A percentile compares a stretch with the other conserved stretches of the same genome.
These are phyloP conservation scores for Leptoteleia sp. DNA, from an alignment of 1,140 invertebrate genomes.

Conservation along the genomic window DNA sequence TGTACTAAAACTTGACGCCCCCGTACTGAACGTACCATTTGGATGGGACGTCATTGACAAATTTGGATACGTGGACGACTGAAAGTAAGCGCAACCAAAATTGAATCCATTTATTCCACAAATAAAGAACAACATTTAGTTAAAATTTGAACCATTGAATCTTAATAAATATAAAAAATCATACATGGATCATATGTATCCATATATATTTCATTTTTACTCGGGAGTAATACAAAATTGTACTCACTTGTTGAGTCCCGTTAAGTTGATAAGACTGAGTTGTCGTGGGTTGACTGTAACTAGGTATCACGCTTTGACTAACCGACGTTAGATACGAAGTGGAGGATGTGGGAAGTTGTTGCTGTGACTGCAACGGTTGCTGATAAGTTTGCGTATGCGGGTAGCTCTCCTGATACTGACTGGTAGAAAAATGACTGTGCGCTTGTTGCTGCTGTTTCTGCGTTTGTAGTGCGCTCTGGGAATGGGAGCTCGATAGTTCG, in stretches of 20 bases:
- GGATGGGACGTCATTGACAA: conserved; percentile 77
- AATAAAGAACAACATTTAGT: too few relatives aligned
- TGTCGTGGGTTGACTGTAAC: conserved; percentile 75
- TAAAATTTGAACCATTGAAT: too few relatives aligned
- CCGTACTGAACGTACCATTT: conserved; percentile 76
- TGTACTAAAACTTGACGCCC: conserved; percentile 71
- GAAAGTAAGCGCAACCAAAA: conserved; percentile 9
- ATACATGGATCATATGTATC: too few relatives aligned
- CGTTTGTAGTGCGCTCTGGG: conserved; percentile 70
- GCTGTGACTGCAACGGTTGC: conserved; percentile 74
- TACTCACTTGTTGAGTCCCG: conserved; percentile 77
- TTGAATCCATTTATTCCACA: too few relatives aligned
- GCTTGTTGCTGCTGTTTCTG: conserved; percentile 73
- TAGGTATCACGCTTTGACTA: conserved; percentile 75
- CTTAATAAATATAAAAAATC: too few relatives aligned
- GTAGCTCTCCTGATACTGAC: conserved; percentile 80
- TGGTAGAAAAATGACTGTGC: conserved; percentile 77
- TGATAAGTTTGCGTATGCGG: conserved; percentile 81
- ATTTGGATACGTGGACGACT: conserved; percentile 77
- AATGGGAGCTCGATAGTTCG: conserved; percentile 71
- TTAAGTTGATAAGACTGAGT: conserved; percentile 77
- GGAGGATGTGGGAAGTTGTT: conserved; percentile 73
- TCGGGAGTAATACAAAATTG: too few relatives aligned
- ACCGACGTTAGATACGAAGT: conserved; percentile 75
- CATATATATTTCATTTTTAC: too few relatives aligned